These are phyloP conservation scores for Porites divaricata DNA, from an alignment of 92 coral and sea anemone species.

Conservation along the genomic window DNA sequence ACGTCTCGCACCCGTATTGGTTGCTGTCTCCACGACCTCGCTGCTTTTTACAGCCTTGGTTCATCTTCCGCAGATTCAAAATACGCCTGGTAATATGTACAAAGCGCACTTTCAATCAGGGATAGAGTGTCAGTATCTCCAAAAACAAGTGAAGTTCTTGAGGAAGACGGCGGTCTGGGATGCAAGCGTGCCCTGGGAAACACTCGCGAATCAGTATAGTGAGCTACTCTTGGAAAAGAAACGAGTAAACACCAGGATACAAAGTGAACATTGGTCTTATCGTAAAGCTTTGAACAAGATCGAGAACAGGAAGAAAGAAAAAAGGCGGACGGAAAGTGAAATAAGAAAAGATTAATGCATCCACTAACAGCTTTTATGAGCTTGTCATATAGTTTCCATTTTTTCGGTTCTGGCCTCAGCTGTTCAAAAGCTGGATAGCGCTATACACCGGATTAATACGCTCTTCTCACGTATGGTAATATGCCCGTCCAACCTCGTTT, in stretches of 20 bases:
- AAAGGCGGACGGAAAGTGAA: constrained; percentile 7
- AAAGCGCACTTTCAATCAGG: constrained; percentile 32
- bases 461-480: too few relatives aligned
- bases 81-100: constrained; percentile 23
- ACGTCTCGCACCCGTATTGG: constrained; percentile 42
- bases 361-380: background rate
- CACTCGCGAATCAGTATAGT: constrained; percentile 22
- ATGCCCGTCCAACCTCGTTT: too few relatives aligned
- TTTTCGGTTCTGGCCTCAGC: background rate
- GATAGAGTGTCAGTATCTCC: constrained; percentile 42
- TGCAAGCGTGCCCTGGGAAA: constrained; percentile 18
- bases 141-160: constrained; percentile 23
- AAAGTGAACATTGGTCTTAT: constrained; percentile 34
- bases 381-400: too few relatives aligned
- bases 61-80: constrained; percentile 26
- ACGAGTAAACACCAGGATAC: constrained; percentile 24
- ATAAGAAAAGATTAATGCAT: background rate
- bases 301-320: constrained; percentile 13
- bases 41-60: constrained; percentile 33
- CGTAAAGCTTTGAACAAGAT: constrained; percentile 16
- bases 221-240: constrained; percentile 26
- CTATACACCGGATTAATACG: too few relatives aligned
- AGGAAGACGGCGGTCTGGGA: constrained; percentile 40
- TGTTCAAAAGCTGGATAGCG: too few relatives aligned
- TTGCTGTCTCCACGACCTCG: constrained; percentile 29